Percentiles rank a stretch among this genome's conserved stretches.
Conservation (phyloP, 2,888 invertebrate species). For the Dicranocentrus wangi region DNA sequence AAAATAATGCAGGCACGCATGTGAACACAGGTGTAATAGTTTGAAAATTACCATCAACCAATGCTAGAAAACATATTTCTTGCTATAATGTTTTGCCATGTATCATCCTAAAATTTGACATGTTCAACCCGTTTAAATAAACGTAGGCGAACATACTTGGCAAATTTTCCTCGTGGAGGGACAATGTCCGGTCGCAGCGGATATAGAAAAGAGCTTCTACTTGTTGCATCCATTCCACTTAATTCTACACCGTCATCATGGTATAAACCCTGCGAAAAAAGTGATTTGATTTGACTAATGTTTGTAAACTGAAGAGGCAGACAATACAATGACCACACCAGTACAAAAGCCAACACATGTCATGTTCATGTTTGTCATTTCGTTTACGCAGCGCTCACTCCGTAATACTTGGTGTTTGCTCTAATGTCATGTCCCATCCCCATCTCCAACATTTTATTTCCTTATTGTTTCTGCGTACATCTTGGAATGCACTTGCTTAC, state of each 20-base stretch:
- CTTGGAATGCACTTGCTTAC: background rate
- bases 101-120: too few relatives aligned
- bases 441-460: background rate
- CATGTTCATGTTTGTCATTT: slow-evolving; percentile 29
- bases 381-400: slow-evolving; percentile 15
- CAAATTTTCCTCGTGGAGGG: background rate
- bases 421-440: background rate
- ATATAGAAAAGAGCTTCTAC: too few relatives aligned
- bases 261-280: too few relatives aligned
- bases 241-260: too few relatives aligned
- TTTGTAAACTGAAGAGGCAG: slow-evolving; percentile 4
- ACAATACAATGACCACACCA: background rate
- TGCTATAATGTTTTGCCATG: too few relatives aligned
- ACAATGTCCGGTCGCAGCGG: slow-evolving; percentile 20
- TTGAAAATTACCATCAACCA: too few relatives aligned
- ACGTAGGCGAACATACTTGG: background rate
- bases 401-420: slow-evolving; percentile 7
- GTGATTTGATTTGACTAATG: slow-evolving; percentile 1
- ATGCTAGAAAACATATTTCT: too few relatives aligned
- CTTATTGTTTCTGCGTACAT: slow-evolving; percentile 1
- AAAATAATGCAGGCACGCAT: background rate
- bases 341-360: slow-evolving; percentile 8
- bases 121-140: too few relatives aligned
- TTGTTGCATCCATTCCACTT: too few relatives aligned
- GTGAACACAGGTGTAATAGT: too few relatives aligned